phyloP scores from a whole-genome alignment of 2,797 vertebrate species.

The Decapterus maruadsi region DNA sequence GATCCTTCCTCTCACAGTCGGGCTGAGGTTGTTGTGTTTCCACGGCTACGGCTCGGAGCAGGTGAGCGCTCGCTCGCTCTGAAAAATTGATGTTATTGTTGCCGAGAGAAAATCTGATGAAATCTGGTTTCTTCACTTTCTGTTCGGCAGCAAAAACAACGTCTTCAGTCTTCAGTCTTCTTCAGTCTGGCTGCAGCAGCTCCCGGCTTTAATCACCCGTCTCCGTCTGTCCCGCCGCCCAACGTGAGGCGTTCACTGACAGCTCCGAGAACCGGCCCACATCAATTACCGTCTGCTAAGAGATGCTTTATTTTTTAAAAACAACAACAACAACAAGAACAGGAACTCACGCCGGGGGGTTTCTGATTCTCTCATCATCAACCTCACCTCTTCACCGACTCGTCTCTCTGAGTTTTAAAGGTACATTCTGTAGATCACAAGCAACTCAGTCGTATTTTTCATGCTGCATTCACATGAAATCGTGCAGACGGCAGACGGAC shows the following conservation, averaged over 20 bases:
- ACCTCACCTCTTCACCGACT: background rate
- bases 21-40: background rate
- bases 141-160: background rate
- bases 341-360: background rate
- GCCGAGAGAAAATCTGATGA: background rate
- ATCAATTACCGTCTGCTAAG: no score
- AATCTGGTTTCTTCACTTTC: background rate
- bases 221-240: background rate
- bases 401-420: slow-evolving; percentile 1
- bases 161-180: background rate
- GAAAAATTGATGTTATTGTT: background rate
- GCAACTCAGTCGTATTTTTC: no score
- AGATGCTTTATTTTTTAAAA: background rate
- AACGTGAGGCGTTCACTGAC: no score
- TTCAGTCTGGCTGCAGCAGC: background rate
- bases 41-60: background rate
- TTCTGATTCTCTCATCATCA: background rate
- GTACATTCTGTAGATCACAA: no score
- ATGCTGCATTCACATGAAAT: no score
- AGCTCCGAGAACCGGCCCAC: background rate
- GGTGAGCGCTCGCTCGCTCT: background rate
- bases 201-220: no score
- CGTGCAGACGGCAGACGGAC: no score
- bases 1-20: background rate
- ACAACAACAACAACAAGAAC: no score